These are phyloP conservation scores for Sylvia atricapilla DNA, from an alignment of 2,113 vertebrate genomes.

Conservation along the genomic window DNA sequence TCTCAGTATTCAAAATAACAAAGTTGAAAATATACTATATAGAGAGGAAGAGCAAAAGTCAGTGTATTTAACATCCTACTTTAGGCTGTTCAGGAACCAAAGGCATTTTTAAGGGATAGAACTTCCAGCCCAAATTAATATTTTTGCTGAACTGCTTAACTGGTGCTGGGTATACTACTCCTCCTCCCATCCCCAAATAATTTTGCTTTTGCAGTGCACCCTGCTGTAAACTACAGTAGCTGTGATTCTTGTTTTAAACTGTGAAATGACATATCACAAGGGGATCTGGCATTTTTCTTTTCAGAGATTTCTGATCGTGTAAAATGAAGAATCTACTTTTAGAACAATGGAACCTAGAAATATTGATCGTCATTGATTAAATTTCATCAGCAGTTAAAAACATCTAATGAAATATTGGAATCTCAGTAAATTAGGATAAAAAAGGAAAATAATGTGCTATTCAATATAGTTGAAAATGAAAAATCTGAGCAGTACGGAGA, in stretches of 20 bases:
- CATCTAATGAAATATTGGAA: not conserved
- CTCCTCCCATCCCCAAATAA: slow-evolving; percentile 1
- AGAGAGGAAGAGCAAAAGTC: not conserved
- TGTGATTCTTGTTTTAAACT: slow-evolving; percentile 73
- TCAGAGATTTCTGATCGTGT: slow-evolving; percentile 33
- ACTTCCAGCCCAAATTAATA: slow-evolving; percentile 7
- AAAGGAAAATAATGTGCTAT: not conserved
- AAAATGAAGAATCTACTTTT: slow-evolving; percentile 26
- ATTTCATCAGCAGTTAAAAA: slow-evolving; percentile 29
- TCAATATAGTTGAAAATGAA: not conserved
- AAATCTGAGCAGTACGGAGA: not conserved
- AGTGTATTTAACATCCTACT: not conserved
- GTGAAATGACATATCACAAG: slow-evolving; percentile 69
- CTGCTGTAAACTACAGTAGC: slow-evolving; percentile 59
- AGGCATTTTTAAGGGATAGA: not conserved
- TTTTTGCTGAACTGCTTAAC: slow-evolving; percentile 31
- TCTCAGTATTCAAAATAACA: slow-evolving; percentile 13
- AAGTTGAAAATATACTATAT: not conserved
- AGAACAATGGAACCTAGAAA: slow-evolving; percentile 15
- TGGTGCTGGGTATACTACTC: slow-evolving; percentile 23
- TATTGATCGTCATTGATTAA: slow-evolving; percentile 15
- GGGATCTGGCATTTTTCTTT: slow-evolving; percentile 38
- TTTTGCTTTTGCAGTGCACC: slow-evolving; percentile 48
- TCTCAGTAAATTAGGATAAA: not conserved
- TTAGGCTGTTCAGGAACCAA: slow-evolving; percentile 11